These are phyloP conservation scores for Fulica atra DNA, from an alignment of 2,113 vertebrate species.

Conservation along the genomic window DNA sequence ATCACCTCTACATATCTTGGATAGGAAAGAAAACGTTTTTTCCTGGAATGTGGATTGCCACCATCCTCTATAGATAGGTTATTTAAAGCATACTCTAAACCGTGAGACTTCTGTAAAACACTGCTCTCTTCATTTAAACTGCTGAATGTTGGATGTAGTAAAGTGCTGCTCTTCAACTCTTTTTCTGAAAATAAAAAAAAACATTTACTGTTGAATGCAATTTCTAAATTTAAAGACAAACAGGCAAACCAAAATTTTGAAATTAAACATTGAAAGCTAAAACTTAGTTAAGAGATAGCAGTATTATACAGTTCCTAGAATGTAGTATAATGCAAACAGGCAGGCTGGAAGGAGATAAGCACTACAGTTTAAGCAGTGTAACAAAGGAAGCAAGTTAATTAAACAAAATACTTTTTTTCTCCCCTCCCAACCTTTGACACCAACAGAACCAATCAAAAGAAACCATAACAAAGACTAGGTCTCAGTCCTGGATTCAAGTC, in stretches of 20 bases:
- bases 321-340: neutral
- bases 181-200: slow-evolving; percentile 71
- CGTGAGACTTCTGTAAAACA: slow-evolving; percentile 64
- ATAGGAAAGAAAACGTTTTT: slow-evolving; percentile 94
- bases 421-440: neutral
- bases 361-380: neutral
- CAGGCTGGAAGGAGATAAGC: neutral
- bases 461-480: neutral
- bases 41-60: slow-evolving; percentile 75
- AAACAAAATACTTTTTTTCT: too few species aligned
- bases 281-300: neutral
- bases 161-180: slow-evolving; percentile 58
- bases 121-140: slow-evolving; percentile 74
- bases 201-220: neutral
- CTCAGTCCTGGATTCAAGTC: neutral
- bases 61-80: slow-evolving; percentile 33
- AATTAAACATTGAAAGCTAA: neutral
- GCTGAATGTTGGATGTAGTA: slow-evolving; percentile 61
- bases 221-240: neutral
- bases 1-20: slow-evolving; percentile 97
- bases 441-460: neutral
- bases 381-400: neutral
- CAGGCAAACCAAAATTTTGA: neutral
- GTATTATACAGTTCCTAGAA: neutral
- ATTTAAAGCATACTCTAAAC: slow-evolving; percentile 50